Evolutionary conservation across 2,888 invertebrate species (phyloP).

Genomic region (Margaritifera margaritifera): DNA sequence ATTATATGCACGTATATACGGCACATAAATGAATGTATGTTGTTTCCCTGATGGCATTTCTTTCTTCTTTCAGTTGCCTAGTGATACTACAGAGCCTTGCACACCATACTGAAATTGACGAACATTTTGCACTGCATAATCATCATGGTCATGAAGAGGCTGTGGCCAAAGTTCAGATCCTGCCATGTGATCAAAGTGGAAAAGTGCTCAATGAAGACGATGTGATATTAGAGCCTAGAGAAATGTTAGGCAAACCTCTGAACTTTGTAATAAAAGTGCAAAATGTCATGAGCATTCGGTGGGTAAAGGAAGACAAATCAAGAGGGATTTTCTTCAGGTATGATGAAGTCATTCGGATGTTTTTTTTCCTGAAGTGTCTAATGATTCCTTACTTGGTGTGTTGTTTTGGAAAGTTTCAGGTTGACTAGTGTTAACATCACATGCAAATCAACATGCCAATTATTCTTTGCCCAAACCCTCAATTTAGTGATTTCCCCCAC

Average conservation of each 20-base stretch:
- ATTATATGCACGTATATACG: too few species aligned
- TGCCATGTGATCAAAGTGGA: constrained; percentile 51
- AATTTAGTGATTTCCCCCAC: not conserved
- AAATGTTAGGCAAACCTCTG: constrained; percentile 46
- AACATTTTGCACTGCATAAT: constrained; percentile 57
- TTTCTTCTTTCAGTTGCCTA: constrained; percentile 43
- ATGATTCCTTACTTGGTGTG: not conserved
- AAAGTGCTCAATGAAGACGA: constrained; percentile 34
- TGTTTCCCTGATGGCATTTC: too few species aligned
- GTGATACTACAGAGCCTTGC: constrained; percentile 55
- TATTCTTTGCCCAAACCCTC: not conserved
- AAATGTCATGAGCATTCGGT: constrained; percentile 49
- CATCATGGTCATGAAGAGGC: constrained; percentile 60
- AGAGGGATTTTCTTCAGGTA: constrained; percentile 56
- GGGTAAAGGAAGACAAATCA: constrained; percentile 49
- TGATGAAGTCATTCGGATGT: not conserved
- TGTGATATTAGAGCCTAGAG: constrained; percentile 51
- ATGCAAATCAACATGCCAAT: not conserved
- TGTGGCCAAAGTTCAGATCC: constrained; percentile 49
- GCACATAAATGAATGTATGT: too few species aligned
- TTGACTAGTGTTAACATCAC: too few species aligned
- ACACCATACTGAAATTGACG: constrained; percentile 55
- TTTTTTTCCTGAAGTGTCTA: not conserved
- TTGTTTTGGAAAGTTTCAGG: too few species aligned
- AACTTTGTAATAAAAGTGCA: constrained; percentile 43